Evolutionary conservation across 2,113 vertebrate species (phyloP).

Genomic region (Herpetotheres cachinnans): DNA sequence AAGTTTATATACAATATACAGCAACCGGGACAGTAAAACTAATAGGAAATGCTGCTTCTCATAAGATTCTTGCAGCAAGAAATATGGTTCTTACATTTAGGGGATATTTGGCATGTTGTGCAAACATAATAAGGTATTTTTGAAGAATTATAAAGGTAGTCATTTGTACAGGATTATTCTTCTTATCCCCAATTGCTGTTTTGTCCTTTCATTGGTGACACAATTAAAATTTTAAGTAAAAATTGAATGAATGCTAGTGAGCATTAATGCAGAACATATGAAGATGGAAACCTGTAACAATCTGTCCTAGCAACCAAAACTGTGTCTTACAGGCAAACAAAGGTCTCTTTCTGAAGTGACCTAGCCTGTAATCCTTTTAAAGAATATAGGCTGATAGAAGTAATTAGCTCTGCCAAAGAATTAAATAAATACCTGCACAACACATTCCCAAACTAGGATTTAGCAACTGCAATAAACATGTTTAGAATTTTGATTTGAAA

Average conservation of each 20-base stretch:
- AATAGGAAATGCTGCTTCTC: neutral
- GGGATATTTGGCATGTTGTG: neutral
- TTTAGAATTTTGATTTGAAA: neutral
- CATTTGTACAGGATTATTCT: neutral
- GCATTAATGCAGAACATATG: neutral
- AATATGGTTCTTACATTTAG: neutral
- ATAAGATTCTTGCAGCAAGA: neutral
- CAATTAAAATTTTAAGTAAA: conserved; percentile 14
- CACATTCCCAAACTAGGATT: neutral
- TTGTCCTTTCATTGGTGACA: neutral
- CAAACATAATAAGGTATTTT: neutral
- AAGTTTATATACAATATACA: neutral
- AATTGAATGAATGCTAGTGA: neutral
- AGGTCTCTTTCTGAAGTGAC: neutral
- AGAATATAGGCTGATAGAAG: neutral
- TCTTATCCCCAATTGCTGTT: neutral
- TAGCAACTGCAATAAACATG: neutral
- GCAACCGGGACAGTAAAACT: neutral
- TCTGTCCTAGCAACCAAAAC: neutral
- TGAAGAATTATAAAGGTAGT: neutral
- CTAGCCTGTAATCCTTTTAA: neutral
- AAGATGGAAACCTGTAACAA: neutral
- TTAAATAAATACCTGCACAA: neutral
- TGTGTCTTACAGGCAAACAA: neutral
- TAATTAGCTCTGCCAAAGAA: neutral